Conservation (phyloP, 1,140 invertebrate genomes). For the Drosophila lini region DNA sequence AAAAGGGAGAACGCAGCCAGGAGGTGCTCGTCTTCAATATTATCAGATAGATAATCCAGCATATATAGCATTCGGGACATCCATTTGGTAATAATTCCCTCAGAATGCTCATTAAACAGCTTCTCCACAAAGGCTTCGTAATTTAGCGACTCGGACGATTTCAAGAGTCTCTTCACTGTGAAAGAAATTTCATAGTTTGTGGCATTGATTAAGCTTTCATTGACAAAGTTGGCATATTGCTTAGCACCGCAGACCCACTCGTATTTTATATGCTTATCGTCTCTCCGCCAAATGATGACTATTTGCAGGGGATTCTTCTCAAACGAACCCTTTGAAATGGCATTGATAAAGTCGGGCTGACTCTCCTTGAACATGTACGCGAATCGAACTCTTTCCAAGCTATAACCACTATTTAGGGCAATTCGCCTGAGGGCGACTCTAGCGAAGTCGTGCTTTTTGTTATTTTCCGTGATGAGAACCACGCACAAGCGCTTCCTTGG, state of each 20-base stretch:
- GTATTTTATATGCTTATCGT: conserved; percentile 93
- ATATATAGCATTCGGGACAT: conserved; percentile 88
- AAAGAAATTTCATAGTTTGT: conserved; percentile 90
- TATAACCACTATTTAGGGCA: conserved; percentile 87
- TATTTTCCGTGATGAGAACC: conserved; percentile 92
- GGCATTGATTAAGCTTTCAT: conserved; percentile 88
- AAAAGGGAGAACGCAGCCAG: conserved; percentile 92
- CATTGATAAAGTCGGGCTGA: conserved; percentile 77
- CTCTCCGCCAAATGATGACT: conserved; percentile 95
- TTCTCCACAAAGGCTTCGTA: conserved; percentile 90
- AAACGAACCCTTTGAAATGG: conserved; percentile 84
- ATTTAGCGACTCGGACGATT: conserved; percentile 88
- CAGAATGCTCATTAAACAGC: conserved; percentile 90
- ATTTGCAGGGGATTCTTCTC: conserved; percentile 89
- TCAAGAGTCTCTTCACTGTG: conserved; percentile 89
- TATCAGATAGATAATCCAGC: conserved; percentile 90
- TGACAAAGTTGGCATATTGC: conserved; percentile 80
- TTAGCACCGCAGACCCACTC: conserved; percentile 91
- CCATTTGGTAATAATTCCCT: conserved; percentile 90
- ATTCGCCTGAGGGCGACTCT: conserved; percentile 88
- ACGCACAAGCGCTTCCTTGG: conserved; percentile 94
- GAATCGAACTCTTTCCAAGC: conserved; percentile 91
- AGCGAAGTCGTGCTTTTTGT: conserved; percentile 86
- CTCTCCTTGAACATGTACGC: conserved; percentile 89
- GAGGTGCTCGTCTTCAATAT: conserved; percentile 92